Evolutionary conservation across 2,113 vertebrate genomes (phyloP).

Genomic region (Spermophilus dauricus): DNA sequence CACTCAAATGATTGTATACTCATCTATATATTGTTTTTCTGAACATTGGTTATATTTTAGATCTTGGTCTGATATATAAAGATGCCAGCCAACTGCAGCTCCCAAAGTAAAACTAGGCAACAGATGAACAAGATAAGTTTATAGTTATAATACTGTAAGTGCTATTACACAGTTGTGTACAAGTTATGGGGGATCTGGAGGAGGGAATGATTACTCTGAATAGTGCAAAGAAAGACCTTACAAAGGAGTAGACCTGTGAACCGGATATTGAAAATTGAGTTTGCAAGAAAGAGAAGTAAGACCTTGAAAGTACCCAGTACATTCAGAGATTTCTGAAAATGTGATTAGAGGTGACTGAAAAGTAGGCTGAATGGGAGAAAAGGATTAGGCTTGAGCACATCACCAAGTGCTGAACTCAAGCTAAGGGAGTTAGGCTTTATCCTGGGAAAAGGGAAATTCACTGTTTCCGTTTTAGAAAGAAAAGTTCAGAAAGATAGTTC

Average conservation of each 20-base stretch:
- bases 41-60: neutral
- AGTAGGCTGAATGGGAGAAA: neutral
- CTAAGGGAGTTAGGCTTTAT: neutral
- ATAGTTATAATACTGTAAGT: neutral
- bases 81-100: neutral
- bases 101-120: constrained; percentile 2
- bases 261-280: neutral
- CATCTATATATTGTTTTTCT: neutral
- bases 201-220: neutral
- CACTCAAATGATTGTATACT: constrained; percentile 10
- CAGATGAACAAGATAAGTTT: constrained; percentile 2
- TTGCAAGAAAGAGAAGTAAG: constrained; percentile 1
- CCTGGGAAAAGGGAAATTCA: neutral
- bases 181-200: neutral
- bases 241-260: neutral
- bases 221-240: neutral
- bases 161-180: neutral
- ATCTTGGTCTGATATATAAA: constrained; percentile 3
- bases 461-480: neutral
- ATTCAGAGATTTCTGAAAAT: neutral
- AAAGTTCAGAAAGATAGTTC: neutral
- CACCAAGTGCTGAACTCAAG: neutral
- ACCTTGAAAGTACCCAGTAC: neutral
- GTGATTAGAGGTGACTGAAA: neutral
- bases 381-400: neutral